Evolutionary conservation across 2,113 vertebrate species (phyloP).

Genomic region (Motacilla alba): DNA sequence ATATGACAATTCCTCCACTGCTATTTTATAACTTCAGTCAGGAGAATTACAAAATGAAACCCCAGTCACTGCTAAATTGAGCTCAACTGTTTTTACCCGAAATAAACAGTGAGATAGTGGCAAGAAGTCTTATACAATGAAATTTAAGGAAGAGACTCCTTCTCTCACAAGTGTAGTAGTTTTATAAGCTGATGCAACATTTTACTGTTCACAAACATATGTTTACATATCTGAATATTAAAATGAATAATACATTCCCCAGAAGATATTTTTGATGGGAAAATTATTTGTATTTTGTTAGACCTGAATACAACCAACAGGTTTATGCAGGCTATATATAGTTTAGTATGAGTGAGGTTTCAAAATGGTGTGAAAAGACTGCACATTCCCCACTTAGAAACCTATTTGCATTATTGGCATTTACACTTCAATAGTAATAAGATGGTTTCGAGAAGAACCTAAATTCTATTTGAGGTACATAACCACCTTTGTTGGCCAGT

Average conservation of each 20-base stretch:
- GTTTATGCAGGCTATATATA: not conserved
- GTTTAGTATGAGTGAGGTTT: not conserved
- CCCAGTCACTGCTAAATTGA: not conserved
- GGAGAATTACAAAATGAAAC: not conserved
- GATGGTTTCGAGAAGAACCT: rapidly evolving
- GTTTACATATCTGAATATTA: not conserved
- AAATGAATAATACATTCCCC: not conserved
- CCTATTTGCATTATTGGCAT: not conserved
- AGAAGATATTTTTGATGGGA: not conserved
- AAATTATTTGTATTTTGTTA: not conserved
- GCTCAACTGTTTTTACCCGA: not conserved
- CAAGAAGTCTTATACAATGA: not conserved
- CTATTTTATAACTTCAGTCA: not conserved
- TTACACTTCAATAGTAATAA: not conserved
- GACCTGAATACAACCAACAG: not conserved
- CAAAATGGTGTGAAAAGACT: not conserved
- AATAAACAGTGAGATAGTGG: not conserved
- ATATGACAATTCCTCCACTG: not conserved
- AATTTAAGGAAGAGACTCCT: not conserved
- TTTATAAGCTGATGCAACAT: not conserved
- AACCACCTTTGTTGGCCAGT: not conserved
- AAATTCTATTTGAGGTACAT: not conserved
- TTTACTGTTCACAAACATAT: not conserved
- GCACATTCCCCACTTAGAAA: not conserved
- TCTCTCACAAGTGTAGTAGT: not conserved